phyloP scores from a whole-genome alignment of 2,113 vertebrate genomes.

The Haliaeetus leucogaster region DNA sequence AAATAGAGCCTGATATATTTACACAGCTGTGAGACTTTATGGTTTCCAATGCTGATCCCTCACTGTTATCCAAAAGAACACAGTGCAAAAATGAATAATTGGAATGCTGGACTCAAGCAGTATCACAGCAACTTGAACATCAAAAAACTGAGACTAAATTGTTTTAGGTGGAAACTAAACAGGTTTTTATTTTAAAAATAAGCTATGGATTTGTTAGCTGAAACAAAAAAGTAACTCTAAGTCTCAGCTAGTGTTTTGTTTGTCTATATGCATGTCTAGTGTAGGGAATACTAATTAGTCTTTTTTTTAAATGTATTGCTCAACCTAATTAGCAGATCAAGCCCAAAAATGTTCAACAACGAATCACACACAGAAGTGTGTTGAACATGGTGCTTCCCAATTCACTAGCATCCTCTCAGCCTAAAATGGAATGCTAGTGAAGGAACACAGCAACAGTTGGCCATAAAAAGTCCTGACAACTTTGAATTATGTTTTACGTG shows the following conservation, averaged over 20 bases:
- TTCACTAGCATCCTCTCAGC: not conserved
- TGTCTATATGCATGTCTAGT: not conserved
- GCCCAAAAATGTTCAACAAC: not conserved
- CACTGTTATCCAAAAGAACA: not conserved
- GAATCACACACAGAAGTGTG: not conserved
- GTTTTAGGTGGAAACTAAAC: not conserved
- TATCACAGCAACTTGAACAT: not conserved
- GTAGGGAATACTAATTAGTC: not conserved
- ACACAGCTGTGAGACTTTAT: not conserved
- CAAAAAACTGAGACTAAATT: not conserved
- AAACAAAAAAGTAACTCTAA: not conserved
- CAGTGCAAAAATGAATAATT: not conserved
- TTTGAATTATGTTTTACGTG: not conserved
- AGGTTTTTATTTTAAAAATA: not conserved
- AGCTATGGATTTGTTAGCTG: not conserved
- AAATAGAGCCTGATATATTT: not conserved
- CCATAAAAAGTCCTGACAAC: not conserved
- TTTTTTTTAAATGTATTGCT: not conserved
- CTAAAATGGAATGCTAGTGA: not conserved
- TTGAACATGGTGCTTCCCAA: not conserved
- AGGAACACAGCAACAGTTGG: not conserved
- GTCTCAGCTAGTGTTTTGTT: not conserved
- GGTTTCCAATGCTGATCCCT: not conserved
- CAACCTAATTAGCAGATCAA: not conserved
- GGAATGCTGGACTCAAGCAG: not conserved